Evolutionary conservation across 2,797 vertebrate genomes (phyloP), one percentile per base, ranked within the genome.

Genomic region (Sebastes trivittatus): DNA sequence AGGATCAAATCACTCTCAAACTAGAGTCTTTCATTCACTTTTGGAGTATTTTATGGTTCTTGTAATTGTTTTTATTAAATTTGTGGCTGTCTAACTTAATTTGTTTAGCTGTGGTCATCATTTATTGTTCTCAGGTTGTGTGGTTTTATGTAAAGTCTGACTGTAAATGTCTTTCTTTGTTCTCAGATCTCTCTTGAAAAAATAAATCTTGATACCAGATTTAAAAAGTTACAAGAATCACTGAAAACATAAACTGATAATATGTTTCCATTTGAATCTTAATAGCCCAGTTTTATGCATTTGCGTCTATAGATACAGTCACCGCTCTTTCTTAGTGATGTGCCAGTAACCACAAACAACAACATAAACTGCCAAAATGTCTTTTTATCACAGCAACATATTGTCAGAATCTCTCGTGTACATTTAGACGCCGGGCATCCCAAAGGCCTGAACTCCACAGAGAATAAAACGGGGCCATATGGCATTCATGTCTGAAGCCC

Each of bases 401-500:
- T 80, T 83, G 83, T 81, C 77, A 77, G 78, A 85, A 69, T 87
- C 88, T 86, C 91, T 59, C 18, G 74, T 89, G 88, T 86, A 67
- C 87, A 25, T 92, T 91, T 83, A 89, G 80, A 91, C 58, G 65
- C 74, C 27, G 69, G 86, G 80, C 78, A 80, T 89, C 91, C 89
- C 88, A 90, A 81, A 92, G 91, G 87, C 85, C 86, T 59, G 6
- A 81, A 83, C 80, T 93, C 93, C 91, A 72, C 84, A 34, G 94
- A 89, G 93, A 89, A 91, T 88, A 81, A 84, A 85, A 81, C 38
- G 38, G 63, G 88, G 88, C 89, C 94, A 95, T 95, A 95, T 95
- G 95, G 95, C 91, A 93, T 80, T 85, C 84, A 88, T 75, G 87
- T 90, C 89, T 82, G 71, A 78, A 90, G 86, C 90, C 90, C 87